Percentiles rank a stretch among this genome's conserved stretches.
These are phyloP conservation scores for Pseudomyrmex cubaensis DNA, from an alignment of 1,140 invertebrate species.

Conservation along the genomic window DNA sequence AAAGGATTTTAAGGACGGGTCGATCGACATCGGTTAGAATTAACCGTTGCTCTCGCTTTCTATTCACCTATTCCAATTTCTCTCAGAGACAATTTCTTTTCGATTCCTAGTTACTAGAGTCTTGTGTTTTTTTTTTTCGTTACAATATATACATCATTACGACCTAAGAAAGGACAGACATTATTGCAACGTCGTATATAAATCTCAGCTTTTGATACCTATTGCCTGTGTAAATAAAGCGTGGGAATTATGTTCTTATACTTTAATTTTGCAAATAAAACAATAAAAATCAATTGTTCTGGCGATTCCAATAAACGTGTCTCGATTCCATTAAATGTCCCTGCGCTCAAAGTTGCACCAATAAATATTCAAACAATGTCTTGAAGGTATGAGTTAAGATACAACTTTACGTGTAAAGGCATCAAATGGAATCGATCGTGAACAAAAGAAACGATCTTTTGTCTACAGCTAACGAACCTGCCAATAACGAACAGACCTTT, in stretches of 20 bases:
- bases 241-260: neutral
- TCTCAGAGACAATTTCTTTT: neutral
- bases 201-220: conserved; percentile 5
- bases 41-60: conserved; percentile 24
- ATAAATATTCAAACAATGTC: too few relatives aligned
- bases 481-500: too few relatives aligned
- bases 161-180: neutral
- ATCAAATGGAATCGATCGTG: too few relatives aligned
- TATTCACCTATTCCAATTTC: neutral
- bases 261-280: conserved; percentile 1
- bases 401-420: too few relatives aligned
- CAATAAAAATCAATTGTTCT: neutral
- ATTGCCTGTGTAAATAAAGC: conserved; percentile 7
- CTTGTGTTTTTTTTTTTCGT: neutral
- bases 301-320: neutral
- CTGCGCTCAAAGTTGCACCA: too few relatives aligned
- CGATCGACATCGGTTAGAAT: conserved; percentile 1
- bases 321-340: too few relatives aligned
- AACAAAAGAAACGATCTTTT: too few relatives aligned
- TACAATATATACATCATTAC: neutral
- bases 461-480: too few relatives aligned
- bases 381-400: too few relatives aligned
- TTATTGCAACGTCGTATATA: conserved; percentile 3
- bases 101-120: neutral
- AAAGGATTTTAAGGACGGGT: conserved; percentile 44